Base-by-base conservation (phyloP, 2,888 invertebrate genomes). In the Atrina japonica region DNA sequence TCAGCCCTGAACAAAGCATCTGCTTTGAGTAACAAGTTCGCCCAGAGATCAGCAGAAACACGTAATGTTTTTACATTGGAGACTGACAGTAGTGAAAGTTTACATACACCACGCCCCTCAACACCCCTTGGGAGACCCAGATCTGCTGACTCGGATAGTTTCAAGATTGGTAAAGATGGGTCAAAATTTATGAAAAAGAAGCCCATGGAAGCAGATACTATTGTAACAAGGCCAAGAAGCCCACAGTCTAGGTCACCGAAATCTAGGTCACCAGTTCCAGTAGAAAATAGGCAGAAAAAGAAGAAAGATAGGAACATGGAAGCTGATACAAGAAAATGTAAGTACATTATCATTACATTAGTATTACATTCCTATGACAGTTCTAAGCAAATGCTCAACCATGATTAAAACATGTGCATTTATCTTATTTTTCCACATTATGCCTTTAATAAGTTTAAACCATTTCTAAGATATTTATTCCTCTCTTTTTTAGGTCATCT, bases 81-180 rank as follows among this genome's bases (percentile, higher is more conserved):
- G 41, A 78, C 80, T 7, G 84, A 84, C 58, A 84, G 83, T 61
- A 84, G 84, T 61, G 83, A 82, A 18, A 83, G 83, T 52, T 47
- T 83, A 18, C 66, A 69, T 35, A 63, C 71, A 0, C 71, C 71
- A 29, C 25, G 66, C 49, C 50, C 59, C 1, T 18, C 41, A 23
- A 35, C 35, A 35, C 18, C 60, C 58, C 66, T 43, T 30, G 77
- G 50, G 18, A 16, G 65, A 43, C 55, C 65, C 45, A 21, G 25
- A 18, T 65, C 65, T 41, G 59, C 60, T 29, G 63, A 69, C 6
- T 71, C 81, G 11, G 83, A 81, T 56, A 82, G 81, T 71, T 67
- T 78, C 7, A 80, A 78, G 66, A 75, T 81, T 45, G 81, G 82
- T 1, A 72, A 73, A 70, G 80, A 81, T 76, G 77, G 77, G n/a